Evolutionary conservation across 2,113 vertebrate species (phyloP).

Genomic region (Muscicapa adusta): DNA sequence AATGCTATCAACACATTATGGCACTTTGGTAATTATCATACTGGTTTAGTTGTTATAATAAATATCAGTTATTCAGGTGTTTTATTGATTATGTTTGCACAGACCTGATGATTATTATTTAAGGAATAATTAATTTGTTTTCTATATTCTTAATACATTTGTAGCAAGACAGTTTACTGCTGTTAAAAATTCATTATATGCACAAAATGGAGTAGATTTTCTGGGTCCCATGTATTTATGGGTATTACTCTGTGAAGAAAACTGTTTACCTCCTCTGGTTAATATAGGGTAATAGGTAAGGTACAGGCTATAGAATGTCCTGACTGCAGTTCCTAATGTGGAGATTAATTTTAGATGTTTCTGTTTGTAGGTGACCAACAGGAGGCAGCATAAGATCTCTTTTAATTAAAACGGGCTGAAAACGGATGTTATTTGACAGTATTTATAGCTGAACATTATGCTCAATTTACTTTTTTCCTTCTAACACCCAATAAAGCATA

Average conservation of each 20-base stretch:
- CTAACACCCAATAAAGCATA: background rate
- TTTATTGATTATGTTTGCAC: constrained; percentile 41
- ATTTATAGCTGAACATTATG: background rate
- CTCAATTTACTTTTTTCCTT: background rate
- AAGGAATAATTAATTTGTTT: constrained; percentile 13
- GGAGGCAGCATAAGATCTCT: constrained; percentile 23
- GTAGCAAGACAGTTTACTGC: background rate
- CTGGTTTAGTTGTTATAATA: background rate
- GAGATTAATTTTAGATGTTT: background rate
- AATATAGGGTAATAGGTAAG: background rate
- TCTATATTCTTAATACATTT: background rate
- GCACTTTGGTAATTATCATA: constrained; percentile 16
- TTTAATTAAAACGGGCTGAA: constrained; percentile 11
- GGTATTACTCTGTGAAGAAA: background rate
- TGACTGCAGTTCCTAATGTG: background rate
- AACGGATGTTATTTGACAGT: background rate
- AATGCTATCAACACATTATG: constrained; percentile 27
- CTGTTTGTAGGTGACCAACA: constrained; percentile 3
- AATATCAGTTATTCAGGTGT: constrained; percentile 7
- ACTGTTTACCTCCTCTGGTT: background rate
- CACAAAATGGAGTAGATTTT: background rate
- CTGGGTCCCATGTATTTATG: background rate
- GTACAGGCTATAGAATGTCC: background rate
- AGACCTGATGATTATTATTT: constrained; percentile 11
- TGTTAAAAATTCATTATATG: constrained; percentile 6